These are phyloP conservation scores for Parapsyche elsis DNA, from an alignment of 1,140 invertebrate genomes.

Conservation along the genomic window DNA sequence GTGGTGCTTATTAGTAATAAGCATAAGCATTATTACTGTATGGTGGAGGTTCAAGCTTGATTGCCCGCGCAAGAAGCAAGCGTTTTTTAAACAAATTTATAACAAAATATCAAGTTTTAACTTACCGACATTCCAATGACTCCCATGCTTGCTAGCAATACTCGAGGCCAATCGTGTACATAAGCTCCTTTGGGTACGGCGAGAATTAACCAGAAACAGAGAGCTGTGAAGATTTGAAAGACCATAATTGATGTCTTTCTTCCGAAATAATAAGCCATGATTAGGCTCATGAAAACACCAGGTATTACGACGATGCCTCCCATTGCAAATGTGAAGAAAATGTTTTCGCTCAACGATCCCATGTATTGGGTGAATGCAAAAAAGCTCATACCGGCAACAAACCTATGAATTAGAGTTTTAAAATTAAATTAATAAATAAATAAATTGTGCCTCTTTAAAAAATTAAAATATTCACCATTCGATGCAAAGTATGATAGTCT, in stretches of 20 bases:
- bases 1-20: not conserved
- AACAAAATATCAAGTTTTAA: constrained; percentile 34
- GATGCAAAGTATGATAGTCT: constrained; percentile 75
- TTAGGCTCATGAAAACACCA: constrained; percentile 73
- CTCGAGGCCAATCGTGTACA: constrained; percentile 60
- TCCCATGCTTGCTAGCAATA: constrained; percentile 62
- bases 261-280: constrained; percentile 72
- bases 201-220: constrained; percentile 72
- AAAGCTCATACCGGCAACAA: constrained; percentile 76
- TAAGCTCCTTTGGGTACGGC: constrained; percentile 63
- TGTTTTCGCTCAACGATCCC: constrained; percentile 74
- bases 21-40: too few species aligned
- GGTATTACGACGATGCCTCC: constrained; percentile 73
- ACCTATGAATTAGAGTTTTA: constrained; percentile 65
- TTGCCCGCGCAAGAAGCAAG: too few species aligned
- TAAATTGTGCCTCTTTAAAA: too few species aligned
- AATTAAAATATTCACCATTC: constrained; percentile 75
- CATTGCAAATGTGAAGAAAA: constrained; percentile 77
- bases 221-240: constrained; percentile 69
- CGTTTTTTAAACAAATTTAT: not conserved
- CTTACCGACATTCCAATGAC: constrained; percentile 65
- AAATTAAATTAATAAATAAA: not conserved
- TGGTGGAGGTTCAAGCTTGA: too few species aligned
- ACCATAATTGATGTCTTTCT: constrained; percentile 71
- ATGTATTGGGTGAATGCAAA: constrained; percentile 80